Percentiles rank a stretch among this genome's conserved stretches.
These are phyloP conservation scores for Cheilosia impressa DNA, from an alignment of 2,888 invertebrate genomes.

Conservation along the genomic window DNA sequence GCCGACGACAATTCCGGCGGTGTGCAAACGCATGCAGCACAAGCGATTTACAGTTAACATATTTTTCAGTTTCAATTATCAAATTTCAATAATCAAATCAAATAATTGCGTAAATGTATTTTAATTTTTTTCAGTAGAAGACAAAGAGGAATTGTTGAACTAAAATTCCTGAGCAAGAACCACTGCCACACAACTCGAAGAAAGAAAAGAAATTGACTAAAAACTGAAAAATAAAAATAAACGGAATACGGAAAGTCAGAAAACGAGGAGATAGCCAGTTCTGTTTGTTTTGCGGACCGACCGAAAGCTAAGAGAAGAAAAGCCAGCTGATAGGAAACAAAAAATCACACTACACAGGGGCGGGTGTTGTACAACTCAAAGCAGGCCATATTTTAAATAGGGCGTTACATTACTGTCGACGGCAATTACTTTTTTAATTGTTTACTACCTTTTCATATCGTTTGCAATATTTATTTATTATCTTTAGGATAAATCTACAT, in stretches of 20 bases:
- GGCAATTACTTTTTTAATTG: no score
- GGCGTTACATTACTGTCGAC: no score
- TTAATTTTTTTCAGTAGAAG: not conserved
- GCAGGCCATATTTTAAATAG: no score
- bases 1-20: constrained; percentile 81
- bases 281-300: no score
- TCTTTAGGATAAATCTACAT: no score
- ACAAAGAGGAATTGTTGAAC: constrained; percentile 53
- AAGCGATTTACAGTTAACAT: constrained; percentile 76
- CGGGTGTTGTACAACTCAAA: no score
- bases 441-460: no score
- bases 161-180: not conserved
- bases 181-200: not conserved
- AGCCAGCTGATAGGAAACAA: no score
- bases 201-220: not conserved
- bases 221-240: not conserved
- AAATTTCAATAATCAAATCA: not conserved
- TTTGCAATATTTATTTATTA: no score
- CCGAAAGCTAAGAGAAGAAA: no score
- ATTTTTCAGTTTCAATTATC: not conserved
- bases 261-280: not conserved
- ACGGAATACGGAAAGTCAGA: not conserved
- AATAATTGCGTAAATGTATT: constrained; percentile 2
- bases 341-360: no score
- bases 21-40: constrained; percentile 80